phyloP scores from a whole-genome alignment of 2,888 invertebrate genomes.

The Pristionchus exspectatus region DNA sequence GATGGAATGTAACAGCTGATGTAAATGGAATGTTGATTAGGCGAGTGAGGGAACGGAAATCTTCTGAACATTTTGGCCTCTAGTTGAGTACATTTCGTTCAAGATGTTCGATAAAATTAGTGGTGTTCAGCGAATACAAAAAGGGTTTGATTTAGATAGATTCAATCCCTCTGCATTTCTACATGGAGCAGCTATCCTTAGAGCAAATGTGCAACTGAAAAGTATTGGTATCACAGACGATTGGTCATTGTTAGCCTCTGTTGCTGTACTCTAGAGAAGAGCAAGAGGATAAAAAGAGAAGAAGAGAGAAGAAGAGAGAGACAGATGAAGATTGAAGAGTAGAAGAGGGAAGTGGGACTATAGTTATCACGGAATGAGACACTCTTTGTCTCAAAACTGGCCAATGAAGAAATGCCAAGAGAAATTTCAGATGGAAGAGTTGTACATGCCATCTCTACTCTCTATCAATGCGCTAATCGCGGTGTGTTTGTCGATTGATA shows the following conservation, averaged over 20 bases:
- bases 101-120: background rate
- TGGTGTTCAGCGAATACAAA: background rate
- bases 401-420: background rate
- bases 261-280: slow-evolving; percentile 10
- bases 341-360: slow-evolving; percentile 8
- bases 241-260: background rate
- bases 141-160: too few relatives aligned
- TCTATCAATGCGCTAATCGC: background rate
- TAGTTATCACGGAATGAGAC: slow-evolving; percentile 25
- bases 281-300: slow-evolving; percentile 8
- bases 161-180: background rate
- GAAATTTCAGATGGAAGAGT: background rate
- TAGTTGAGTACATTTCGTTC: background rate
- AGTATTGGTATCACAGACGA: background rate
- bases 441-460: background rate
- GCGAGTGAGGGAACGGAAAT: background rate
- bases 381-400: too few relatives aligned
- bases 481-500: slow-evolving; percentile 1
- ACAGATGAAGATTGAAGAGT: slow-evolving; percentile 20
- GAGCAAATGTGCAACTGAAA: too few relatives aligned
- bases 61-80: background rate
- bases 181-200: too few relatives aligned
- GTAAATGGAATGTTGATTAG: background rate
- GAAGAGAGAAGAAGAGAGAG: background rate
- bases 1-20: slow-evolving; percentile 39